Base-by-base conservation (phyloP, 2,113 vertebrate genomes). In the Alectura lathami region DNA sequence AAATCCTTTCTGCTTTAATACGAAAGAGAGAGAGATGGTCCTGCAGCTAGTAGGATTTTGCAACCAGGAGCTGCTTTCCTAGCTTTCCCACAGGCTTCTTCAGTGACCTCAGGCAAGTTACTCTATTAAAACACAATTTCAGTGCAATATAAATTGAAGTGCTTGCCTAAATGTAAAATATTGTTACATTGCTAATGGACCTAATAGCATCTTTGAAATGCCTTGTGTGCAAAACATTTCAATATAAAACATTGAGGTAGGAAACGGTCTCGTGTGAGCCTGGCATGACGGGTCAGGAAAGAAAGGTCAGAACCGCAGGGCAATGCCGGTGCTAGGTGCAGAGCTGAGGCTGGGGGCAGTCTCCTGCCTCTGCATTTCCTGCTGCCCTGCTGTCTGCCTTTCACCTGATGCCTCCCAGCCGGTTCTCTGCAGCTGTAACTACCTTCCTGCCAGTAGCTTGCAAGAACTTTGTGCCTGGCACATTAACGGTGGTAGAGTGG, bases 121-220 rank as follows among this genome's bases (percentile, higher is more conserved):
- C 68, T 78, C 72, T 54, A 2, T 54, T 68, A 62, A 88, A 86
- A 36, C 72, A 59, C 51, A 70, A 24, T 85, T 81, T 80, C 68
- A 92, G 92, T 96, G 88, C 91, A 95, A 94, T 96, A 94, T 60
- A 60, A 88, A 81, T 42, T 42, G 6, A 87, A 83, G 54, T 17
- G n/a, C 68, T 94, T 81, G 51, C 60, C 73, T 66, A 75, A 56
- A 45, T 72, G 73, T 77, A 40, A 74, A 67, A 70, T 50, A 51
- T 0, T 3, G 51, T 75, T 74, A 63, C 22, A 2, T 13, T 86
- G 40, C 79, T 74, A 47, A n/a, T 7, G 76, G 56, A 57, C 53
- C n/a, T 64, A 6, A 68, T 50, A 2, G 21, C 74, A n/a, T 40
- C 76, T 93, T 63, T 64, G 42, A 64, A 90, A 75, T 34, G 56